Base-by-base conservation (phyloP, 1,140 invertebrate species). In the Dryas iulia region DNA sequence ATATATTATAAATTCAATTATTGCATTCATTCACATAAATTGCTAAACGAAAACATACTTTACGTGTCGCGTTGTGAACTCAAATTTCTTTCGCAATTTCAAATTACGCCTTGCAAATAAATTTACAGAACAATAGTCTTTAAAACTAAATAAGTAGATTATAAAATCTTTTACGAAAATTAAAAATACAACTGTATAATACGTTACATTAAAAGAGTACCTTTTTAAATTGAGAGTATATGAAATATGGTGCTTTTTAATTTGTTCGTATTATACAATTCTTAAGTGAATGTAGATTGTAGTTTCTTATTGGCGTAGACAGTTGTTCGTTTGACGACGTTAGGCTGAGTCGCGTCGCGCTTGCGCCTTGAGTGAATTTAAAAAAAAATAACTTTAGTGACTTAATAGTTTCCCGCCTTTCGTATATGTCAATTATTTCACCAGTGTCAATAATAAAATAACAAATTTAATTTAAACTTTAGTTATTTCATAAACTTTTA, bases 211-310 rank as follows among this genome's bases (percentile, higher is more conserved):
- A 31, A 52, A 65, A 60, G 70, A 39, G 56, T 56, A 59, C 33
- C 69, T 74, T 70, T 71, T 78, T 69, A 70, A 63, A 60, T 74
- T 66, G 1, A 21, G 1, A 21, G 18, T 18, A 18, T 18, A 47
- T 14, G 8, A 8, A 47, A 72, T 57, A 57, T 60, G 56, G 69
- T 57, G 76, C 75, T 74, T 79, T 80, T 70, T 62, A 82, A 84
- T 72, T 83, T 70, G 73, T 72, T 73, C 69, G 81, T 69, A 39
- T 87, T 73, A 79, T 81, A 84, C 66, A 69, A 65, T 77, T 79
- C 78, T 86, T 75, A 58, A 75, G 83, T 86, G 83, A 88, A 84
- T 79, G 82, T 78, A 77, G 78, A 58, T 52, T 67, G 58, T 26
- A 72, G 69, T 47, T 47, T 47, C 39, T 47, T 47, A 84, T 82